phyloP scores from a whole-genome alignment of 2,888 invertebrate genomes.

The Zelleria hepariella region DNA sequence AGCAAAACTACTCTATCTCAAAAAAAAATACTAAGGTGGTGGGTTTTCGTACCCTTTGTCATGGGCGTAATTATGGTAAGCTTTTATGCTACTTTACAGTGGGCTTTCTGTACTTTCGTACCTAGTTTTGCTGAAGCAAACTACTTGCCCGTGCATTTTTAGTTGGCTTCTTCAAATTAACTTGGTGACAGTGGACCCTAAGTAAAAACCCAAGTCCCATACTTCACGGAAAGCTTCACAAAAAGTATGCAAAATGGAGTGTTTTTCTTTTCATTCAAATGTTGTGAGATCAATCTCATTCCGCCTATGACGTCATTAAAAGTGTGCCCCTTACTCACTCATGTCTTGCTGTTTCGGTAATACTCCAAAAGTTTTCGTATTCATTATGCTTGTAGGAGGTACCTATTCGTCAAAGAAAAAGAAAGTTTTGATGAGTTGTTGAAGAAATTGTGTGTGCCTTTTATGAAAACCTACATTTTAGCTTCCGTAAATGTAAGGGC shows the following conservation, averaged over 20 bases:
- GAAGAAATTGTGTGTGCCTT: neutral
- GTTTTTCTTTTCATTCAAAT: neutral
- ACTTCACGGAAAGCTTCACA: neutral
- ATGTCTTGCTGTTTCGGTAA: neutral
- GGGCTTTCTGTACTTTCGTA: too few species aligned
- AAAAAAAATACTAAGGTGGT: too few species aligned
- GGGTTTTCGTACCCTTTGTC: too few species aligned
- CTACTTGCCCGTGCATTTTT: neutral
- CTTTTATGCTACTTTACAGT: too few species aligned
- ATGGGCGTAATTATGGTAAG: too few species aligned
- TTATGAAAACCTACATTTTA: too few species aligned
- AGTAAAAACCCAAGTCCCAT: neutral
- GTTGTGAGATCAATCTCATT: neutral
- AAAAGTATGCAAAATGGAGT: neutral
- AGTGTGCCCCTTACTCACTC: neutral
- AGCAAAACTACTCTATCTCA: too few species aligned
- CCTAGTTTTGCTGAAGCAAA: neutral
- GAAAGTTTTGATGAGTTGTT: neutral
- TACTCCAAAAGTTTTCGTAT: neutral
- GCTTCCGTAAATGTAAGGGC: too few species aligned
- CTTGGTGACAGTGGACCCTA: neutral
- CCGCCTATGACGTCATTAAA: neutral
- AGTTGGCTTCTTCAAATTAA: neutral
- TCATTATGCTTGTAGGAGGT: neutral
- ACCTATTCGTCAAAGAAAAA: neutral